Evolutionary conservation across 37 sponge, comb jelly and placozoan genomes (phyloP), one percentile per base, ranked within the genome.

Genomic region (Tethya wilhelma): DNA sequence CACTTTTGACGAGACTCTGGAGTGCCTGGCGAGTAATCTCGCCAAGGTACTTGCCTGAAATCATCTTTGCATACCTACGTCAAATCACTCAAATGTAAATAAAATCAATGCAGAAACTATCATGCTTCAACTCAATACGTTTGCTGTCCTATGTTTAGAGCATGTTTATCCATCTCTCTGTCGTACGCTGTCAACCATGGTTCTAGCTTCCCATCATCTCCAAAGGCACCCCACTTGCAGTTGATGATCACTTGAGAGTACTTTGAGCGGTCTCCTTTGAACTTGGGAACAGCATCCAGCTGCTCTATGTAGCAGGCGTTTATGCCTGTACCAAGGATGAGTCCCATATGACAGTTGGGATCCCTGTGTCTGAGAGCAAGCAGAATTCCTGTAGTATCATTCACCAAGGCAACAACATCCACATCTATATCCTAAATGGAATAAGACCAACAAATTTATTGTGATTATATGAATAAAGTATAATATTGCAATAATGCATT

Each of bases 141-240:
- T 57, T 93, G 91, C 39, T 93, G 63, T 59, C 76, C 66, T 31
- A 65, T 67, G 66, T 97, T 90, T 5, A 26, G 30, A 19, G 80
- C 75, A 6, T 32, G n/a, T 34, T 82, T 39, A 79, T 98, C 96
- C 36, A 98, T 45, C 22, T 83, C 84, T 30, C 49, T 44, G 71
- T 98, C 98, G 75, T 82, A 81, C 32, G 60, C 67, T 8, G 96
- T 98, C 43, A 80, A 36, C 67, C 85, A 80, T 17, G 89, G 67
- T 36, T 87, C 90, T 1, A 98, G 67, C 22, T 45, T 38, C 36
- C 98, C 98, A 57, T 86, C 55, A 57, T 97, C 93, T 20, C 98
- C 98, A 74, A 98, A 93, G 29, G 96, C 93, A 23, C 98, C 98
- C 98, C 98, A 98, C 87, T 98, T 96, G 2, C 74, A 86, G 85